Evolutionary conservation across 2,797 vertebrate genomes (phyloP).

Genomic region (Enteromius afrohamiltoni): DNA sequence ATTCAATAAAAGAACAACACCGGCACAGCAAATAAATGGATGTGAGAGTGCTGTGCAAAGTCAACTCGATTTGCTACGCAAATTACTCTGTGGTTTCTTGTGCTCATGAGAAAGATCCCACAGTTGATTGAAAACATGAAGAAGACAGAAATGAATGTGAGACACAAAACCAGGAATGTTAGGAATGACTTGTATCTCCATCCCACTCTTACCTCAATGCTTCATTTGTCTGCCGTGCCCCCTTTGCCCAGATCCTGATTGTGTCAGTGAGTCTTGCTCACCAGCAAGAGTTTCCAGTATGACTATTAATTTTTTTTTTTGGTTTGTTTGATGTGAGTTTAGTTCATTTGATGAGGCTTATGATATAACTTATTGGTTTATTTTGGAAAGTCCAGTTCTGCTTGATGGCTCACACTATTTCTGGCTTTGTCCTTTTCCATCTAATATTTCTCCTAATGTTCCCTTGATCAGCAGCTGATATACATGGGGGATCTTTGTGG

Average conservation of each 20-base stretch:
- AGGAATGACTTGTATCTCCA: constrained; percentile 48
- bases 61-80: constrained; percentile 48
- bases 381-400: constrained; percentile 15
- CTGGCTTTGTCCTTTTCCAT: constrained; percentile 20
- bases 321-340: background rate
- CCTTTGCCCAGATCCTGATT: background rate
- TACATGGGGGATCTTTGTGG: constrained; percentile 24
- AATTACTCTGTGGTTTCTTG: constrained; percentile 54
- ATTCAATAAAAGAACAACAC: constrained; percentile 34
- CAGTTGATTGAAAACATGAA: constrained; percentile 54
- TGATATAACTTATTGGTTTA: constrained; percentile 2
- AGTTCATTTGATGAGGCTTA: background rate
- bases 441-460: constrained; percentile 42
- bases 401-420: constrained; percentile 5
- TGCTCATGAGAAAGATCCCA: constrained; percentile 54
- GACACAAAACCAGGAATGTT: constrained; percentile 54
- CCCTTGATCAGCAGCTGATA: constrained; percentile 35
- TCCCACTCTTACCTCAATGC: constrained; percentile 45
- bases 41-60: constrained; percentile 35
- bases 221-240: constrained; percentile 27
- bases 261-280: background rate
- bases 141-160: constrained; percentile 47
- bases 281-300: background rate
- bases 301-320: background rate
- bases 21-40: constrained; percentile 24